A percentile compares a stretch with the other conserved stretches of the same genome.
Conservation (phyloP, 2,888 invertebrate species). For the Ceriagrion tenellum region DNA sequence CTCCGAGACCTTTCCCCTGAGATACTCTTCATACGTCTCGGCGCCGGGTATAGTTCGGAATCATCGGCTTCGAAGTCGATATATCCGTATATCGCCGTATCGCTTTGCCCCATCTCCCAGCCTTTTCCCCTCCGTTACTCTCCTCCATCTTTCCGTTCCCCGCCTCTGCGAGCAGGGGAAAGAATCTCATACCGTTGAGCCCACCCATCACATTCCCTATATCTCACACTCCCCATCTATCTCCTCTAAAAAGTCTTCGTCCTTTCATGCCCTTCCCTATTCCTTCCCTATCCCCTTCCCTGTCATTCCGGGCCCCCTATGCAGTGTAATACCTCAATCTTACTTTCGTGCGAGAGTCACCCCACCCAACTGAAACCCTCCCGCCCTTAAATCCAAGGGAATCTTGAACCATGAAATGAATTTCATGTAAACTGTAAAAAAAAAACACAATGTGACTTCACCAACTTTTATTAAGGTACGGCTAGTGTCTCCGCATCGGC, state of each 20-base stretch:
- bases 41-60: neutral
- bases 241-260: neutral
- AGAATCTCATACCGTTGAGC: neutral
- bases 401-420: too few relatives aligned
- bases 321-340: too few relatives aligned
- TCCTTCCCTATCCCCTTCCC: neutral
- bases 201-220: neutral
- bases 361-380: too few relatives aligned
- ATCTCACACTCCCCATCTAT: constrained; percentile 40
- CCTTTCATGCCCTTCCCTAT: neutral
- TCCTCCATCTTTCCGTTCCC: constrained; percentile 13
- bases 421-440: too few relatives aligned
- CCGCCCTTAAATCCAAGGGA: too few relatives aligned
- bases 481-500: too few relatives aligned
- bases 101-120: neutral
- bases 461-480: too few relatives aligned
- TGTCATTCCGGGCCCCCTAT: too few relatives aligned
- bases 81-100: neutral
- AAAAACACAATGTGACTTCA: too few relatives aligned
- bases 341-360: too few relatives aligned
- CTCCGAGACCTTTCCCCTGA: neutral
- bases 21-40: too few relatives aligned
- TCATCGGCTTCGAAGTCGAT: neutral
- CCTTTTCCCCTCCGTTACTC: constrained; percentile 15
- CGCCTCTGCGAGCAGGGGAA: neutral